phyloP scores from a whole-genome alignment of 2,797 vertebrate genomes.

The Peromyscus eremicus region DNA sequence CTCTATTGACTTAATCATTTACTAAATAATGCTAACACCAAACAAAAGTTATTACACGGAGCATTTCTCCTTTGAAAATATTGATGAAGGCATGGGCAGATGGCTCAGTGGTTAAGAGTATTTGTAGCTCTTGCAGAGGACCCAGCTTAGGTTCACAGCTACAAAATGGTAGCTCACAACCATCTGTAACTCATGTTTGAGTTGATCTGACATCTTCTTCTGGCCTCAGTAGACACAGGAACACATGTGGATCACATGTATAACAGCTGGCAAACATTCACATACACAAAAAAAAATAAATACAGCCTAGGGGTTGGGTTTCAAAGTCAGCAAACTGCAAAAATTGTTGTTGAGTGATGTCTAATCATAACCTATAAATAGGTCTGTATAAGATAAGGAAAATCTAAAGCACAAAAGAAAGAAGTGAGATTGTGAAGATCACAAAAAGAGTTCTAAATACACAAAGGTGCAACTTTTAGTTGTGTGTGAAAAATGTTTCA shows the following conservation, averaged over 20 bases:
- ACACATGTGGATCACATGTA: not conserved
- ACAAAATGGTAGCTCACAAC: not conserved
- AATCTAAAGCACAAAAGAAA: not conserved
- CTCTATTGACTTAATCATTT: no score
- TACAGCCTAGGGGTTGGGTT: not conserved
- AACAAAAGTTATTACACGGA: no score
- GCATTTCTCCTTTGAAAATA: no score
- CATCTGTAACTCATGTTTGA: not conserved
- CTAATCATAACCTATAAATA: not conserved
- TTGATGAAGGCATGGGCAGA: no score
- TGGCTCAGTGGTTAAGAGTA: no score
- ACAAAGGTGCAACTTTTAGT: slow-evolving; percentile 56
- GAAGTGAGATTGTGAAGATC: slow-evolving; percentile 59
- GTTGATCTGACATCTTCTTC: not conserved
- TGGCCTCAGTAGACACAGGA: not conserved
- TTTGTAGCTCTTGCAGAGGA: no score
- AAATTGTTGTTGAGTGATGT: not conserved
- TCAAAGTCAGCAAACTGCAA: not conserved
- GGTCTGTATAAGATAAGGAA: not conserved
- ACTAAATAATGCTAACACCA: no score
- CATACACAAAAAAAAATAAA: not conserved
- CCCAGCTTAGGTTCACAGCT: no score
- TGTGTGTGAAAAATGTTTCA: slow-evolving; percentile 48
- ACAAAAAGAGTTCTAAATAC: slow-evolving; percentile 41
- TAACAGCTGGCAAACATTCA: not conserved